Evolutionary conservation across 1,140 invertebrate species (phyloP).

Genomic region (Hirudo medicinalis): DNA sequence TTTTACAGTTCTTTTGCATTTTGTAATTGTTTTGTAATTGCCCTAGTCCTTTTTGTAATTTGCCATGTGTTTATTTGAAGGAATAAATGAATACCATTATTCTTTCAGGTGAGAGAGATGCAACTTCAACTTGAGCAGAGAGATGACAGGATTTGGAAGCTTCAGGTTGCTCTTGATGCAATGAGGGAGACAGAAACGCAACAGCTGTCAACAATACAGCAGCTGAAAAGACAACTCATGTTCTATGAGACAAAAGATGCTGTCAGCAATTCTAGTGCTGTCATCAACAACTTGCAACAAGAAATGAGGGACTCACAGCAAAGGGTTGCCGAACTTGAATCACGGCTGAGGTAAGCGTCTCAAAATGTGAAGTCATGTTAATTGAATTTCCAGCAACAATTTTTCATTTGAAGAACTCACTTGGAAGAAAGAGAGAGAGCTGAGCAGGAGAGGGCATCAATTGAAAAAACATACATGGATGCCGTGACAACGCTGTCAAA

Average conservation of each 20-base stretch:
- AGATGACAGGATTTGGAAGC: conserved; percentile 3
- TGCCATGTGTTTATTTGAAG: too few relatives aligned
- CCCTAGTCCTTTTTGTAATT: too few relatives aligned
- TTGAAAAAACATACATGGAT: conserved; percentile 27
- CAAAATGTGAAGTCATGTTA: not conserved
- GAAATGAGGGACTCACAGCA: not conserved
- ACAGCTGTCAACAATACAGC: not conserved
- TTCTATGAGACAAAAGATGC: not conserved
- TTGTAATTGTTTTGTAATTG: too few relatives aligned
- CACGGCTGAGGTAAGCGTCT: not conserved
- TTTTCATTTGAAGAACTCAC: conserved; percentile 28
- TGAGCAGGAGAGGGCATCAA: conserved; percentile 29
- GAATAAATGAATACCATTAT: not conserved
- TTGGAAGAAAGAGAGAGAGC: conserved; percentile 34
- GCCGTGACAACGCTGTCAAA: conserved; percentile 25
- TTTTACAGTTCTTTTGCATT: too few relatives aligned
- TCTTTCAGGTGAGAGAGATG: conserved; percentile 3
- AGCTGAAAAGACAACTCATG: conserved; percentile 10
- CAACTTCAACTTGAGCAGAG: conserved; percentile 8
- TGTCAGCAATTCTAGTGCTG: not conserved
- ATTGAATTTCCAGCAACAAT: not conserved
- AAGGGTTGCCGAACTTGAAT: not conserved
- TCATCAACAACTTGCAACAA: conserved; percentile 4
- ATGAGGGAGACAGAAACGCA: not conserved
- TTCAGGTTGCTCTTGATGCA: not conserved